Evolutionary conservation across 2,888 invertebrate species (phyloP).

Genomic region (Dasysyrphus albostriatus): DNA sequence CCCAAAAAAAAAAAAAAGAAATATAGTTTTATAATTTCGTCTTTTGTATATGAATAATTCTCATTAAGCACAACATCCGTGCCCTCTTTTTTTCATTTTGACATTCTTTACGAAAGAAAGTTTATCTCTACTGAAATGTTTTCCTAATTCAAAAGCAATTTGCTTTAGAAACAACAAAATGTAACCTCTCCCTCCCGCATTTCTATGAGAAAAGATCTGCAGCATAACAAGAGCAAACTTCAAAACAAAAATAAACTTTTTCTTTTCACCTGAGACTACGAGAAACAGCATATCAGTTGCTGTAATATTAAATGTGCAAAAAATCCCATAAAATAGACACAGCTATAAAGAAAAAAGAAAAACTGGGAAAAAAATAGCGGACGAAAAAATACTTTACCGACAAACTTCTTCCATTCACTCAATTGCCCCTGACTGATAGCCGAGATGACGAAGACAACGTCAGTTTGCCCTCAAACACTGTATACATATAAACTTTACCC

Average conservation of each 20-base stretch:
- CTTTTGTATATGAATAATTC: background rate
- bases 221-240: conserved; percentile 51
- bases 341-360: background rate
- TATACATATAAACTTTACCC: background rate
- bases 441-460: background rate
- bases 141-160: conserved; percentile 42
- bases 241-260: conserved; percentile 38
- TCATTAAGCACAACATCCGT: background rate
- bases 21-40: background rate
- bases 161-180: conserved; percentile 3
- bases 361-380: background rate
- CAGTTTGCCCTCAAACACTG: background rate
- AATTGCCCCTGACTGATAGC: conserved; percentile 65
- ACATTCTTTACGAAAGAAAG: conserved; percentile 8
- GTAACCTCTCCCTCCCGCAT: background rate
- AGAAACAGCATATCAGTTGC: conserved; percentile 44
- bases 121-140: conserved; percentile 10
- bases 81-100: background rate
- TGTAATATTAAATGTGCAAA: conserved; percentile 38
- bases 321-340: conserved; percentile 8
- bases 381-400: background rate
- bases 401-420: conserved; percentile 38
- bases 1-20: background rate
- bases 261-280: conserved; percentile 43
- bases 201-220: background rate